These are phyloP conservation scores for Triplophysa bombifrons DNA, from an alignment of 2,797 vertebrate genomes.

Conservation along the genomic window DNA sequence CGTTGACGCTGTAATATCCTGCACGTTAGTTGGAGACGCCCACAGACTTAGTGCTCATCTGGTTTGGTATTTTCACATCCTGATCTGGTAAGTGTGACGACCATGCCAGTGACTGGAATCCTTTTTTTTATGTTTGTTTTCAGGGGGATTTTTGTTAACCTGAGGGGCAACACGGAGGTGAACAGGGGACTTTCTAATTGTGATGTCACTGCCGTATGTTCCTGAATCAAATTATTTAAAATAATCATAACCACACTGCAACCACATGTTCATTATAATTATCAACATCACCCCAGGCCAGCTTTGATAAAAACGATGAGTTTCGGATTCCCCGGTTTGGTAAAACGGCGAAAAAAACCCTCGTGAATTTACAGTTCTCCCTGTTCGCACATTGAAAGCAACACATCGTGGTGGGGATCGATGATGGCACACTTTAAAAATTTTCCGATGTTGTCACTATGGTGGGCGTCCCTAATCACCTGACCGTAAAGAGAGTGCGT, in stretches of 20 bases:
- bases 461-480: constrained; percentile 48
- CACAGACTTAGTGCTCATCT: not conserved
- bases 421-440: constrained; percentile 48
- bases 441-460: constrained; percentile 43
- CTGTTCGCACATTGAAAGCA: constrained; percentile 42
- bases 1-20: not conserved
- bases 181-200: constrained; percentile 18
- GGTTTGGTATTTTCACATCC: constrained; percentile 27
- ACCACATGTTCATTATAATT: constrained; percentile 15
- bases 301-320: constrained; percentile 24
- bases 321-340: constrained; percentile 46
- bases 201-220: constrained; percentile 9
- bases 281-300: not conserved
- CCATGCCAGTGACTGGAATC: constrained; percentile 39
- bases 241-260: constrained; percentile 3
- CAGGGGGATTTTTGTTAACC: constrained; percentile 26
- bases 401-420: not conserved
- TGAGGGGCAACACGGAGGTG: not conserved
- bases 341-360: constrained; percentile 30
- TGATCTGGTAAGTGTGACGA: constrained; percentile 15
- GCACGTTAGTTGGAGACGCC: not conserved
- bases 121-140: constrained; percentile 26
- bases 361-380: constrained; percentile 41
- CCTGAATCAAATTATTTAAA: not conserved
- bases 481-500: constrained; percentile 50